These are phyloP conservation scores for Acrobeloides nanus DNA, from an alignment of 2,888 invertebrate genomes.

Conservation along the genomic window DNA sequence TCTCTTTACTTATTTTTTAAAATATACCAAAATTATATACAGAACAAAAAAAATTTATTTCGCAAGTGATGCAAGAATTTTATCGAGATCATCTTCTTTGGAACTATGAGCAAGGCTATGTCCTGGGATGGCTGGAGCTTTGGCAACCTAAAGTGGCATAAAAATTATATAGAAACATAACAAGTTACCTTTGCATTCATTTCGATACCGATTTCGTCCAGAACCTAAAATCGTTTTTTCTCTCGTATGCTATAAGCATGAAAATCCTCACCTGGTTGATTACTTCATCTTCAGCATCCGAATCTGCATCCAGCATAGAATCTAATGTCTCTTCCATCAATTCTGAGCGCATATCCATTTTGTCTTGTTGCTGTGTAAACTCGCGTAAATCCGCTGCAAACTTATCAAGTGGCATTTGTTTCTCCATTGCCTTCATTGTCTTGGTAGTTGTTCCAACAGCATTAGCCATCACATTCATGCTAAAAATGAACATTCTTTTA, in stretches of 20 bases:
- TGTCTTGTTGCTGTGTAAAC: conserved; percentile 74
- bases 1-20: too few species aligned
- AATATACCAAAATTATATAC: too few species aligned
- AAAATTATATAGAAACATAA: too few species aligned
- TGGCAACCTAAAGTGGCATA: too few species aligned
- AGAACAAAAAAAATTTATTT: too few species aligned
- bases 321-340: conserved; percentile 75
- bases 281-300: conserved; percentile 77
- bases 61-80: too few species aligned
- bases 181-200: conserved; percentile 72
- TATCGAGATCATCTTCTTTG: too few species aligned
- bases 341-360: conserved; percentile 90
- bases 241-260: too few species aligned
- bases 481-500: conserved; percentile 63
- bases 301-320: conserved; percentile 79
- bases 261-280: conserved; percentile 79
- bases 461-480: conserved; percentile 75
- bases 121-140: too few species aligned
- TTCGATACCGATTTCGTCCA: conserved; percentile 95
- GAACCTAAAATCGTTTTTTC: too few species aligned
- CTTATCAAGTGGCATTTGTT: conserved; percentile 56
- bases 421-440: conserved; percentile 81
- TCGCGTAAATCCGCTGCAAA: conserved; percentile 74
- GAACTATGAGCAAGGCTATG: too few species aligned
- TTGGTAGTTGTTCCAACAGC: conserved; percentile 81